Base-by-base conservation (phyloP, 2,797 vertebrate species). In the Onychomys arenicola region DNA sequence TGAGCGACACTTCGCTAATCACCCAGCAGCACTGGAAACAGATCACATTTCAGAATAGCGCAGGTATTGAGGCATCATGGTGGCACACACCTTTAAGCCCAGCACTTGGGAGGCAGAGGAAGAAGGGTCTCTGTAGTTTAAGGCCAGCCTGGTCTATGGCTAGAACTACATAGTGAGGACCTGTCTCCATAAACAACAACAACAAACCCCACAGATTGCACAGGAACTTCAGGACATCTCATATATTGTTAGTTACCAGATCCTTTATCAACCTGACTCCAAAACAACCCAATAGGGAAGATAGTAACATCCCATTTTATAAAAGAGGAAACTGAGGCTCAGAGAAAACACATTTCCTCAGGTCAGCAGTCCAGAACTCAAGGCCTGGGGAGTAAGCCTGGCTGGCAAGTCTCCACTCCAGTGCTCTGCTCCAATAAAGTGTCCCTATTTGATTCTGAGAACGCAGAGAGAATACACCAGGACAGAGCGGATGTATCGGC, bases 241-340 rank as follows among this genome's bases (percentile, higher is more conserved):
- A 82, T 92, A 46, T 59, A 71, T 46, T 57, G 84, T 46, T 87
- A 65, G 55, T 84, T 63, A 73, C 55, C 23, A 95, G 89, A 49
- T 34, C 16, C 67, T 73, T 92, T 57, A 83, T 23, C 4, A 71
- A 61, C 8, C 21, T 25, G 19, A 95, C 52, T 81, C n/a, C 63
- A n/a, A 84, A 95, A 91, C 43, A 63, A 88, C 14, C 32, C 59
- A 82, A 40, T 34, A 67, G 90, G 29, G 40, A 65, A 87, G 78
- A 91, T 43, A 16, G 21, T 25, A n/a, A 29, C 32, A 67, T 3
- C 40, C 4, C 29, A 78, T 21, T 80, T 94, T 92, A 89, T 21
- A 96, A 37, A 85, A 85, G 71, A 92, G 86, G 34, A 90, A 63
- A 95, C 76, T 21, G 29, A 93, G 29, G 43, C 67, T 92, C 21